Percentiles rank a stretch among this genome's conserved stretches.
Conservation (phyloP, 2,888 invertebrate species). For the Melolontha melolontha region DNA sequence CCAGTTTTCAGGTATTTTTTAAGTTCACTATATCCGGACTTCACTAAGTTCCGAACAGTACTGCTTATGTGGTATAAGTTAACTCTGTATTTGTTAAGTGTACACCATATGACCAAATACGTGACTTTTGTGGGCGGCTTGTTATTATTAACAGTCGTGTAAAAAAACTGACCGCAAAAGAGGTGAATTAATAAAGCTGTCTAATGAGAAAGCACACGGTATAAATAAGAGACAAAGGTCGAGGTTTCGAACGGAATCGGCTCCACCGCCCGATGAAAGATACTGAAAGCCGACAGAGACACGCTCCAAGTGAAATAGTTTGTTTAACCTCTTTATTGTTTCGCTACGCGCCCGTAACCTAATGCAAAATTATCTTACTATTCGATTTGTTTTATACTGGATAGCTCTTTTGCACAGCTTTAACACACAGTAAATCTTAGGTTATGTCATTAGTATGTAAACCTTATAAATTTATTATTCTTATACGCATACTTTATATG, state of each 20-base stretch:
- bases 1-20: no score
- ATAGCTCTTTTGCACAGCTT: background rate
- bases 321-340: slow-evolving; percentile 23
- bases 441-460: slow-evolving; percentile 9
- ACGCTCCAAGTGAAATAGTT: slow-evolving; percentile 14
- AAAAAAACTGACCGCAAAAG: slow-evolving; percentile 28
- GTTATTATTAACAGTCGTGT: slow-evolving; percentile 24
- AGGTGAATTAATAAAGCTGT: slow-evolving; percentile 28
- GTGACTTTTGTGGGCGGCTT: slow-evolving; percentile 27
- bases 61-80: background rate
- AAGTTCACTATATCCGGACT: no score
- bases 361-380: background rate
- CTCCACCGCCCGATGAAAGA: slow-evolving; percentile 13
- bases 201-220: slow-evolving; percentile 25
- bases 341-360: background rate
- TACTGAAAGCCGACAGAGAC: slow-evolving; percentile 7
- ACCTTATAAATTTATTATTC: no score
- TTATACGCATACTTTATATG: slow-evolving; percentile 3
- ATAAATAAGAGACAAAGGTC: slow-evolving; percentile 31
- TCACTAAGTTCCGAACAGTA: background rate
- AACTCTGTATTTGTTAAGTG: slow-evolving; percentile 14
- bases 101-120: slow-evolving; percentile 18
- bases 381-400: slow-evolving; percentile 4
- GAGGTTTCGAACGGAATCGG: slow-evolving; percentile 18
- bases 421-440: slow-evolving; percentile 4